Evolutionary conservation across 2,797 vertebrate species (phyloP).

Genomic region (Lemur catta): DNA sequence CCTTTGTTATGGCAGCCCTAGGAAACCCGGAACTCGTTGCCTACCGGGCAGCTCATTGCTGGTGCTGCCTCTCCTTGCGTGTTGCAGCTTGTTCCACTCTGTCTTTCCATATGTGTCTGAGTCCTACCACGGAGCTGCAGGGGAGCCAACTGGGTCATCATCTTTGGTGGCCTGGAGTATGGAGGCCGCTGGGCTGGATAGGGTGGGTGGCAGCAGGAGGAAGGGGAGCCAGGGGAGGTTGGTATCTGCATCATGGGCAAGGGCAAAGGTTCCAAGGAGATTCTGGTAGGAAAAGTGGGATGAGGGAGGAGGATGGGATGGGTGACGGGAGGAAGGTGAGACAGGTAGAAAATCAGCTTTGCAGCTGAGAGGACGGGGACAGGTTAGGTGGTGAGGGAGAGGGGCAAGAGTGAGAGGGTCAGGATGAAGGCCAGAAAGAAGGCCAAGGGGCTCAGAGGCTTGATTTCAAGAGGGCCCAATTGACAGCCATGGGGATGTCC

Average conservation of each 20-base stretch:
- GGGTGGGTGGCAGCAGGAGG: background rate
- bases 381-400: background rate
- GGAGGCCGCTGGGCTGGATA: background rate
- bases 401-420: background rate
- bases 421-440: background rate
- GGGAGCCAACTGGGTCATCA: background rate
- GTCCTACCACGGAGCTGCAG: fast-evolving
- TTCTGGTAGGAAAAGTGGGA: background rate
- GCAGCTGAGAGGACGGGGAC: no score
- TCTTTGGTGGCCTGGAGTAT: background rate
- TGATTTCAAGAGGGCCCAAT: background rate
- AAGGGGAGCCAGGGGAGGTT: fast-evolving
- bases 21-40: background rate
- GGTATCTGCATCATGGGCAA: background rate
- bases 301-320: no score
- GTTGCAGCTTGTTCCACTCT: background rate
- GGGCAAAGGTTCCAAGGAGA: background rate
- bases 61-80: fast-evolving
- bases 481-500: background rate
- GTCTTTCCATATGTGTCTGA: background rate
- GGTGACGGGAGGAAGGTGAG: background rate
- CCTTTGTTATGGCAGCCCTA: background rate
- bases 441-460: background rate
- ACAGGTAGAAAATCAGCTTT: background rate
- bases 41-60: fast-evolving